Base-by-base conservation (phyloP, 2,797 vertebrate species). In the Anas georgica region DNA sequence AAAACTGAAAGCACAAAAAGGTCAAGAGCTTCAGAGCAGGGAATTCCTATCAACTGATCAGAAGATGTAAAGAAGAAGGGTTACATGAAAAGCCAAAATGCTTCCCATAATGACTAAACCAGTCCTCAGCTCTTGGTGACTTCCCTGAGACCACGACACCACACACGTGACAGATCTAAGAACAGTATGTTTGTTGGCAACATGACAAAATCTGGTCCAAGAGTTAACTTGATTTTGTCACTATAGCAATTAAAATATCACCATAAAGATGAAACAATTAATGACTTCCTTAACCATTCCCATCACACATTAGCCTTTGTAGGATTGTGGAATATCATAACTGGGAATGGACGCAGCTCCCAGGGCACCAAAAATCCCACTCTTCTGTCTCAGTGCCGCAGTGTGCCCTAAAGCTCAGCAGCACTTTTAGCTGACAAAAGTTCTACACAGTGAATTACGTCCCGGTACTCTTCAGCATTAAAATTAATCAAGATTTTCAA, bases 211-310 rank as follows among this genome's bases (percentile, higher is more conserved):
- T 26, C 77, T 91, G 29, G 28, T 64, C 90, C 68, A 77, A 62
- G 76, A 93, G 39, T 80, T 87, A 82, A 58, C 35, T 48, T 25
- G 20, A 67, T 82, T 94, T 93, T 90, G 67, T 79, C 87, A 83
- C 35, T 76, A 28, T 4, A 56, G 35, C 52, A 86, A 90, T 88
- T 94, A 90, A 73, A 93, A 77, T 68, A 90, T 79, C 5, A n/a
- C 68, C 56, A 58, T 79, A 67, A 70, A 37, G 22, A 39, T 64
- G 48, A 69, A 95, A 88, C 48, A 86, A 76, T 39, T 2, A 56
- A 83, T 66, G 0, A 73, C 69, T 86, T 90, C 73, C 76, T 86
- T 59, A 82, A 50, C 43, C 45, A 59, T 56, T 93, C 86, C 55
- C 67, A 90, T 76, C 63, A 88, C 43, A 13, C 39, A 73, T 45